phyloP scores from a whole-genome alignment of 2,797 vertebrate genomes.

The Tamandua tetradactyla region DNA sequence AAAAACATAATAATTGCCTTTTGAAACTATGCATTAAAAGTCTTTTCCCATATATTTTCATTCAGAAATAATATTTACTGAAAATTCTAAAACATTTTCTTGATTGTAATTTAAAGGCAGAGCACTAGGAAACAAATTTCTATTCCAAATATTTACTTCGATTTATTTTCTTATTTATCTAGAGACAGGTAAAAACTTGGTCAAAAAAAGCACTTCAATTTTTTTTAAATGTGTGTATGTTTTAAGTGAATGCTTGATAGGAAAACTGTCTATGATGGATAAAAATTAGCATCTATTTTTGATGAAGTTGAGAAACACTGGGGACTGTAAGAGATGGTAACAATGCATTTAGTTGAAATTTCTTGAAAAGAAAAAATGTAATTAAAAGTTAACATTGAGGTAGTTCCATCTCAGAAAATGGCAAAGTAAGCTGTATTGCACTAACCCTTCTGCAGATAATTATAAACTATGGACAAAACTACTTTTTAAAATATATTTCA shows the following conservation, averaged over 20 bases:
- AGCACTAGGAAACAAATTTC: slow-evolving; percentile 2
- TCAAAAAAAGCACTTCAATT: neutral
- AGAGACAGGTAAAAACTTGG: slow-evolving; percentile 32
- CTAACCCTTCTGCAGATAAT: neutral
- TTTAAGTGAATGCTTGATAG: neutral
- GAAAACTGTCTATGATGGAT: neutral
- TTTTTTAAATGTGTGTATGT: neutral
- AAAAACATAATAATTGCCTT: neutral
- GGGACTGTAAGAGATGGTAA: neutral
- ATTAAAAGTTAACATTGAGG: neutral
- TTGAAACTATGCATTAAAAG: slow-evolving; percentile 27
- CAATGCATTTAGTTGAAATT: neutral
- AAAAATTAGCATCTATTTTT: slow-evolving; percentile 42
- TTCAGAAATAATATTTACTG: slow-evolving; percentile 42
- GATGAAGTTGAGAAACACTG: neutral
- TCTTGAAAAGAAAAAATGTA: neutral
- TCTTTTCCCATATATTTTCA: neutral
- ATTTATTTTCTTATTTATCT: neutral
- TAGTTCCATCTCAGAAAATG: neutral
- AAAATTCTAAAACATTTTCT: neutral
- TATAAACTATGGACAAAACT: neutral
- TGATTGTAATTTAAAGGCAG: neutral
- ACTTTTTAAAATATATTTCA: neutral
- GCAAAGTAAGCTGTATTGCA: neutral
- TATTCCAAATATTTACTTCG: slow-evolving; percentile 22